Percentiles rank a stretch among this genome's conserved stretches.
Evolutionary conservation across 1,140 invertebrate genomes (phyloP).

Genomic region (Sinella curviseta): DNA sequence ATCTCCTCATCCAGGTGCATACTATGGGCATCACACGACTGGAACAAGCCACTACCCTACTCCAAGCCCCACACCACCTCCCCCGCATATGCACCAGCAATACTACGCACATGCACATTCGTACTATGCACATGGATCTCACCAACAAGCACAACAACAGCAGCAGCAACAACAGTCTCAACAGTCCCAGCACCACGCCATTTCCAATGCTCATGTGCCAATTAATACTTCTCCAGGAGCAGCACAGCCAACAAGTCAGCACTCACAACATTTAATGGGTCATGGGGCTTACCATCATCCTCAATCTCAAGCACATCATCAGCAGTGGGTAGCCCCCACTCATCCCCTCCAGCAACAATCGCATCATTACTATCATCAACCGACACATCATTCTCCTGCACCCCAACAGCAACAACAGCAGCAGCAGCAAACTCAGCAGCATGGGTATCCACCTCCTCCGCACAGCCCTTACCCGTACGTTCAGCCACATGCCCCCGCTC

Average conservation of each 20-base stretch:
- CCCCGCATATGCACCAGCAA: slow-evolving; percentile 18
- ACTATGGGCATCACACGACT: slow-evolving; percentile 12
- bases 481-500: slow-evolving; percentile 1
- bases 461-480: not conserved
- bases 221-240: not conserved
- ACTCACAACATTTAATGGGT: not conserved
- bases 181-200: not conserved
- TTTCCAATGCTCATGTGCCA: not conserved
- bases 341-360: slow-evolving; percentile 27
- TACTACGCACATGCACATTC: slow-evolving; percentile 19
- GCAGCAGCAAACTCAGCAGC: not conserved
- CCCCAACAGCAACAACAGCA: not conserved
- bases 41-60: slow-evolving; percentile 26
- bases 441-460: not conserved
- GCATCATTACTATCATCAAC: slow-evolving; percentile 20
- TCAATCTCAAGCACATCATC: slow-evolving; percentile 8
- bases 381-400: not conserved
- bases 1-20: slow-evolving; percentile 20
- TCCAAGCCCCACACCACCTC: slow-evolving; percentile 30
- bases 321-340: not conserved
- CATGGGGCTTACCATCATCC: not conserved
- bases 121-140: slow-evolving; percentile 1
- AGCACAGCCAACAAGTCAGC: not conserved
- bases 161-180: slow-evolving; percentile 25
- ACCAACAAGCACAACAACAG: not conserved